Conservation (phyloP, 1,140 invertebrate genomes). For the Bombus sibiricus region DNA sequence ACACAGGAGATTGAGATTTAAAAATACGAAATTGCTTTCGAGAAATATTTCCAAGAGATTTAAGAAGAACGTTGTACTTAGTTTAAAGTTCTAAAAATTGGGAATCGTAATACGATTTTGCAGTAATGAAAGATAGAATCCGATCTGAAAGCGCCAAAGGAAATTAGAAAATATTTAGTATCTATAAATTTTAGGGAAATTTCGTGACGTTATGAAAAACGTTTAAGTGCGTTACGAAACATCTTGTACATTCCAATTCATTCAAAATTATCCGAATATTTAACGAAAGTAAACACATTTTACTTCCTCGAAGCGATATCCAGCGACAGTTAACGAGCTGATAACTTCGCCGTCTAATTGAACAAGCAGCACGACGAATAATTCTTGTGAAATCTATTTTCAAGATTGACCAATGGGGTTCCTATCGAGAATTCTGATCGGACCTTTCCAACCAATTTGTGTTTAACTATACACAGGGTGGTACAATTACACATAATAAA, state of each 20-base stretch:
- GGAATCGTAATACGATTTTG: too few species aligned
- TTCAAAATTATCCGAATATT: not conserved
- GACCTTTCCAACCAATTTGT: not conserved
- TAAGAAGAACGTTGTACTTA: not conserved
- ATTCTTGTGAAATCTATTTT: constrained; percentile 26
- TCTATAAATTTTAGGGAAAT: too few species aligned
- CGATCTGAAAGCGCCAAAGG: too few species aligned
- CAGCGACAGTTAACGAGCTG: not conserved
- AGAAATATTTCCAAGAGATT: not conserved
- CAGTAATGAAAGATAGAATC: too few species aligned
- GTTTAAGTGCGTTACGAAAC: not conserved
- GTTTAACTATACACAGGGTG: not conserved
- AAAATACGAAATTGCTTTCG: not conserved
- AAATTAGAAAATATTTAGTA: too few species aligned
- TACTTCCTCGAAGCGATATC: not conserved
- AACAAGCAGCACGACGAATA: not conserved
- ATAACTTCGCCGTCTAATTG: too few species aligned
- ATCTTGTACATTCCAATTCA: not conserved
- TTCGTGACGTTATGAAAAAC: too few species aligned
- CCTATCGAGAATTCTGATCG: constrained; percentile 23
- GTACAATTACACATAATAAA: too few species aligned
- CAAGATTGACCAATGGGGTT: constrained; percentile 13
- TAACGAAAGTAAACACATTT: not conserved
- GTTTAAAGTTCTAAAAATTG: too few species aligned
- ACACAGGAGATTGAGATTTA: not conserved